Conservation (phyloP, 2,797 vertebrate species). For the Coccyzus lansbergi region DNA sequence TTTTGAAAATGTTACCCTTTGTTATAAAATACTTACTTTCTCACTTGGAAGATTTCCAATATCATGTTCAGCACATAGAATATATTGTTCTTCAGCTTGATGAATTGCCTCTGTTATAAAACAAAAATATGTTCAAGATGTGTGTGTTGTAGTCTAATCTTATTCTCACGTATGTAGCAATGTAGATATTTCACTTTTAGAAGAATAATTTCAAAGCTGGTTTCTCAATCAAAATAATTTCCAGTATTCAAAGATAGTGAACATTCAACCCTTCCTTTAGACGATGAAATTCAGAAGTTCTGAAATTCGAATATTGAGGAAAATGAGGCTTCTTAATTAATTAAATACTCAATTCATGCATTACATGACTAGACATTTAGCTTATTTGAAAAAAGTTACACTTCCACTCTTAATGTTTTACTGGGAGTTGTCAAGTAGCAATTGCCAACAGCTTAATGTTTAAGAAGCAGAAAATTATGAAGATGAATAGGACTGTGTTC, state of each 20-base stretch:
- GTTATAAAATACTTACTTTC: conserved; percentile 20
- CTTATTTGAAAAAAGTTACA: neutral
- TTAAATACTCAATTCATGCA: neutral
- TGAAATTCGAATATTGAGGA: neutral
- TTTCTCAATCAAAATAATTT: neutral
- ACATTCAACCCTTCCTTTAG: neutral
- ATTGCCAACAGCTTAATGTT: neutral
- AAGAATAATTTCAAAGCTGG: neutral
- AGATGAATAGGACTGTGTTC: neutral
- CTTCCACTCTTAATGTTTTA: neutral
- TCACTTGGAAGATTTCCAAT: conserved; percentile 24
- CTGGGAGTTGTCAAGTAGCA: neutral
- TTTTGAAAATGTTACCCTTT: neutral
- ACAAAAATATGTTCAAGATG: conserved; percentile 56
- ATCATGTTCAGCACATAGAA: neutral
- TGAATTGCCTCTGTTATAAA: conserved; percentile 31
- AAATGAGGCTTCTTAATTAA: neutral
- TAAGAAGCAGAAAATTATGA: neutral
- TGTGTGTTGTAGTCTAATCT: neutral
- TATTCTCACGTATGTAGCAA: neutral
- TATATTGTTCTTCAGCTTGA: conserved; percentile 30
- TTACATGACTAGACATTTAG: neutral
- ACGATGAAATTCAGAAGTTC: neutral
- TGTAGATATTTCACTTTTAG: neutral
- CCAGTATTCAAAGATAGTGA: neutral